Base-by-base conservation (phyloP, 92 coral and sea anemone genomes). In the Palythoa grandiflora region DNA sequence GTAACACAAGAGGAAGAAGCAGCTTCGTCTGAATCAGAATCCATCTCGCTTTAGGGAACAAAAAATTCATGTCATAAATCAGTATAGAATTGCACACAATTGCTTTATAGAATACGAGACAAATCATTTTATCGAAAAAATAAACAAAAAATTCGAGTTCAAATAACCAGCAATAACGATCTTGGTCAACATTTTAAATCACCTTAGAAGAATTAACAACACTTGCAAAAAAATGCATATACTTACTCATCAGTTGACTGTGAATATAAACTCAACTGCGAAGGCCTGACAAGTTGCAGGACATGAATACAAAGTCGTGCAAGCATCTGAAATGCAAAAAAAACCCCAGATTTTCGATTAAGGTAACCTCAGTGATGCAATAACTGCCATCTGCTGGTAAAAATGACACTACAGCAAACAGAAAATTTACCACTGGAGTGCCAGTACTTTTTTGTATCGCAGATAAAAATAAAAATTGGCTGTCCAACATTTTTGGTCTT, bases 291-390 rank as follows among this genome's bases (percentile, higher is more conserved):
- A 20, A 95, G 94, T 87, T 97, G 98, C 65, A 97, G 90, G 35
- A 96, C 99, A 73, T 97, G 98, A 44, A 95, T 92, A 87, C 99
- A 95, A 50, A 96, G 90, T 12, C 98, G 94, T 17, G 96, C 98
- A 75, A 96, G 93, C 98, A 96, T 94, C 98, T 96, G 84, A n/a
- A 83, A 66, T 48, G 65, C 12, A 59, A 70, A 70, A 9, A 70
- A 63, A 7, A 63, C 17, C 3, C 28, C 17, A 63, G 6, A 1
- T n/a, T 0, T 9, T 20, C 36, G 1, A 7, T 3, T 63, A 17
- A 63, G 70, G 70, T 17, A 4, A 3, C 17, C 14, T 55, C 17
- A 55, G 61, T 44, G 50, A 15, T 12, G 28, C 28, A 28, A 28
- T 28, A 28, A 28, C 28, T 28, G 28, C 28, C 28, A 28, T 28